Evolutionary conservation across 2,888 invertebrate species (phyloP).

Genomic region (Pyrochroa serraticornis): DNA sequence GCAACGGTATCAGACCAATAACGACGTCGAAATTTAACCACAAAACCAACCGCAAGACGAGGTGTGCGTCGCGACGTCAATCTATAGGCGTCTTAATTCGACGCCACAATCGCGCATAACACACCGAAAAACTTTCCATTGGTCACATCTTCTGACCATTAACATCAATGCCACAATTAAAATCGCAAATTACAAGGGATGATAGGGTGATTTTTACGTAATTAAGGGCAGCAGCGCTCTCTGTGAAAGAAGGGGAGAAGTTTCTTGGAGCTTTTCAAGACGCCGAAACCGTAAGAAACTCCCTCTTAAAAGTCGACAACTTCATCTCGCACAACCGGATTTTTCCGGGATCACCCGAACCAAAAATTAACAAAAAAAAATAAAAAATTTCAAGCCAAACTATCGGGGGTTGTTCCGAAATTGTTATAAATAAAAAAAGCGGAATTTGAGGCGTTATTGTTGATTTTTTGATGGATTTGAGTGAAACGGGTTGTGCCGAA

Average conservation of each 20-base stretch:
- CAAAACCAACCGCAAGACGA: slow-evolving; percentile 65
- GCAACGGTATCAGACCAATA: slow-evolving; percentile 65
- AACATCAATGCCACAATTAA: slow-evolving; percentile 23
- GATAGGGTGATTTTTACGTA: no score
- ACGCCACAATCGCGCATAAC: slow-evolving; percentile 9
- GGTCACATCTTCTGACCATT: slow-evolving; percentile 13
- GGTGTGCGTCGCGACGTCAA: slow-evolving; percentile 56
- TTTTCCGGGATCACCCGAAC: background rate
- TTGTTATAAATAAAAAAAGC: no score
- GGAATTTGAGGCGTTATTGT: no score
- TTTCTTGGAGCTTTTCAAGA: slow-evolving; percentile 49
- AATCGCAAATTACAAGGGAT: background rate
- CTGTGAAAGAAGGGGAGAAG: slow-evolving; percentile 49
- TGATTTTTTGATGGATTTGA: no score
- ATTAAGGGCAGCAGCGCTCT: slow-evolving; percentile 45
- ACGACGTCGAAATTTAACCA: slow-evolving; percentile 66
- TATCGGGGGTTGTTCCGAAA: no score
- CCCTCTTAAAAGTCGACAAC: slow-evolving; percentile 16
- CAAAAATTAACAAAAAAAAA: no score
- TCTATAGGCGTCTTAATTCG: slow-evolving; percentile 49
- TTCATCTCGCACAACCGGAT: slow-evolving; percentile 13
- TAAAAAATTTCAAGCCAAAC: no score
- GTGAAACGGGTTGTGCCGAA: slow-evolving; percentile 42
- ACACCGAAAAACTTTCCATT: slow-evolving; percentile 18
- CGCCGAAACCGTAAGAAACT: slow-evolving; percentile 40